Conservation (phyloP, 2,888 invertebrate species). For the Apomyelois bistriatella region DNA sequence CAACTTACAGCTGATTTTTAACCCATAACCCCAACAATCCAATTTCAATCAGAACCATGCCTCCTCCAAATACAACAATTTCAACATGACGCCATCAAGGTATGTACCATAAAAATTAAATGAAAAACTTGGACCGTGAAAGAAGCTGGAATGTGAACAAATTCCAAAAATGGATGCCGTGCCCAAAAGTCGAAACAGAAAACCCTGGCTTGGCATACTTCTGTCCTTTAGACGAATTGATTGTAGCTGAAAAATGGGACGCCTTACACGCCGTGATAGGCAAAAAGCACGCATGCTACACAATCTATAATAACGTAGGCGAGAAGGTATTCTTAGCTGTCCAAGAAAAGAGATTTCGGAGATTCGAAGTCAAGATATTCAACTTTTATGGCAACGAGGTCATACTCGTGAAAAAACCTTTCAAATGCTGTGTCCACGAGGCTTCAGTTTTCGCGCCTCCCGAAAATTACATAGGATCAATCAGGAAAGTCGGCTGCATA, state of each 20-base stretch:
- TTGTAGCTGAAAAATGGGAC: conserved; percentile 41
- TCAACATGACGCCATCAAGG: conserved; percentile 4
- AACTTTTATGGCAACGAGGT: conserved; percentile 59
- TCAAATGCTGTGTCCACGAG: conserved; percentile 30
- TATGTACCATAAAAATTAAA: conserved; percentile 24
- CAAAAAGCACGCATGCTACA: conserved; percentile 35
- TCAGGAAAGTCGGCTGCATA: conserved; percentile 26
- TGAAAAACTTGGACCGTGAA: conserved; percentile 26
- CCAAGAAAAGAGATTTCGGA: neutral
- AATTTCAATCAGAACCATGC: no score
- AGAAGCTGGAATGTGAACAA: conserved; percentile 7
- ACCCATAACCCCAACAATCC: no score
- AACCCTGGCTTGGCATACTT: conserved; percentile 52
- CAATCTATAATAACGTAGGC: conserved; percentile 47
- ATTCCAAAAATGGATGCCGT: conserved; percentile 49
- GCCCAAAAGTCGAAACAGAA: conserved; percentile 36
- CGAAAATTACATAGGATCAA: conserved; percentile 46
- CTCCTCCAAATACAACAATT: neutral
- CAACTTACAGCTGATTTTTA: no score
- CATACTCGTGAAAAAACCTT: conserved; percentile 38
- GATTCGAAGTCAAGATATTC: conserved; percentile 42
- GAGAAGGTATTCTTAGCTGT: conserved; percentile 56
- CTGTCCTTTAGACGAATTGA: conserved; percentile 38
- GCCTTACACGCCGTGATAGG: conserved; percentile 44
- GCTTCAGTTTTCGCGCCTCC: conserved; percentile 49